Base-by-base conservation (phyloP, 2,113 vertebrate species). In the Orcinus orca region DNA sequence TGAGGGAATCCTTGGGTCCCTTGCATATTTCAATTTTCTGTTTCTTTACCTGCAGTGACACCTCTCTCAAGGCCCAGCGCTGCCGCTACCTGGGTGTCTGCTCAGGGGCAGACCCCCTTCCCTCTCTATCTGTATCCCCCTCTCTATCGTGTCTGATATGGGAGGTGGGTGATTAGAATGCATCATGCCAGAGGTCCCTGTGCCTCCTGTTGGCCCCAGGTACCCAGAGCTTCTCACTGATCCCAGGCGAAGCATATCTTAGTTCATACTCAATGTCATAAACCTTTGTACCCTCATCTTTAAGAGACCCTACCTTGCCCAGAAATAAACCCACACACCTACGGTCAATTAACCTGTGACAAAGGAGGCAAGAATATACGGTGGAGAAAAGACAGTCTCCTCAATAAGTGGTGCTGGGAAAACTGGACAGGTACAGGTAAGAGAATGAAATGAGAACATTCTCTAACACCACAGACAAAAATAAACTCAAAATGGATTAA, bases 121-220 rank as follows among this genome's bases (percentile, higher is more conserved):
- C 67, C 44, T 23, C 36, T 36, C 44, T 55, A 31, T 65, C 63
- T 67, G 77, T 31, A 4, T 31, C 18, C 74, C 70, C 38, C 71
- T 41, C 70, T 36, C 62, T 31, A 13, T 53, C 0, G 0, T 44
- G 23, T 23, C 63, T 70, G 17, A 33, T 23, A 6, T 1, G 14
- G 25, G 13, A 31, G 41, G 15, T 1, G 0, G 33, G 26, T 1
- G 12, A 9, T 9, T n/a, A 6, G n/a, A 23, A 17, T 2, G 6
- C 3, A 8, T 20, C 23, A 2, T 3, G 2, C 14, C 62, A n/a
- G 63, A 47, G 55, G 7, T 86, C 23, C 29, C 77, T n/a, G 25
- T 26, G 31, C n/a, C 44, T 25, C 85, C 67, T 41, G 89, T 47
- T 47, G 55, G 83, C n/a, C 82, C 90, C 44, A 1, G 17, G 8